A percentile compares a stretch with the other conserved stretches of the same genome.
Evolutionary conservation across 2,113 vertebrate genomes (phyloP).

Genomic region (Anarhynchus alexandrinus): DNA sequence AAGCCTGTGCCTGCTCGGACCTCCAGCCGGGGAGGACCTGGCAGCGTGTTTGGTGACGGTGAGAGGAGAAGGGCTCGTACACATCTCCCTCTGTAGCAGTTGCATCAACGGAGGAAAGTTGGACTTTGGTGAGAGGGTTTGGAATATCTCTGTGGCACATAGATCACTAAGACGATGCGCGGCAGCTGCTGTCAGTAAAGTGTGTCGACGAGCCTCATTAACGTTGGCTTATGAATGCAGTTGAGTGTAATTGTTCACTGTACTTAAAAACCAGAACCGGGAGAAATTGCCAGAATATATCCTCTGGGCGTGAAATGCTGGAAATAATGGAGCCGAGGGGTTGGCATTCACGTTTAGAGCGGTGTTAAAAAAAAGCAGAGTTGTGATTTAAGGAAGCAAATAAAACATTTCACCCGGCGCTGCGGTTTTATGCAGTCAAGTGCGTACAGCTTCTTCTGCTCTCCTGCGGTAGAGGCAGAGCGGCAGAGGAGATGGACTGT

Average conservation of each 20-base stretch:
- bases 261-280: neutral
- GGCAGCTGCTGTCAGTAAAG: neutral
- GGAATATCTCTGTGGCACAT: neutral
- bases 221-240: neutral
- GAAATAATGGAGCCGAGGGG: neutral
- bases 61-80: neutral
- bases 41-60: fast-evolving
- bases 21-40: neutral
- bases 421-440: neutral
- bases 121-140: neutral
- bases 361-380: neutral
- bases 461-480: fast-evolving
- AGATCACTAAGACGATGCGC: neutral
- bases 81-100: fast-evolving
- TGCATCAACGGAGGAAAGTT: neutral
- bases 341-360: neutral
- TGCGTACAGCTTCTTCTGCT: neutral
- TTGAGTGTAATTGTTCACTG: neutral
- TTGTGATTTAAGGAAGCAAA: neutral
- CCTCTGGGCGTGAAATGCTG: neutral
- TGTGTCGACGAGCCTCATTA: neutral
- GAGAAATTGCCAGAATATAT: neutral
- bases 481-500: neutral
- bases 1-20: neutral
- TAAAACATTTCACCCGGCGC: neutral